These are phyloP conservation scores for Platichthys flesus DNA, from an alignment of 2,113 vertebrate genomes.

Conservation along the genomic window DNA sequence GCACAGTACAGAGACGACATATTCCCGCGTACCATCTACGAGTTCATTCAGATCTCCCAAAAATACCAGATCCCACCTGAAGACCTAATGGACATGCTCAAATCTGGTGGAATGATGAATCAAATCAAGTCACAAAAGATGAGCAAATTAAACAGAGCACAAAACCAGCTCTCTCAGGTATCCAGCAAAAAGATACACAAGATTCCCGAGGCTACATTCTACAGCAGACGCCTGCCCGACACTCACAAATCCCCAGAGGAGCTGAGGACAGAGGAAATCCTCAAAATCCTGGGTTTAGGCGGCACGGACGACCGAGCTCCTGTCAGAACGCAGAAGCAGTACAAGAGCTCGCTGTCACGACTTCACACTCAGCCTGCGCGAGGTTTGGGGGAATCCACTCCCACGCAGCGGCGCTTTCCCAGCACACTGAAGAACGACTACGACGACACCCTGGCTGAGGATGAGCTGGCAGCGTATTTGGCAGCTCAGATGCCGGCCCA, in stretches of 20 bases:
- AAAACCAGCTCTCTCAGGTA: slow-evolving; percentile 75
- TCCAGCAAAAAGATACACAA: slow-evolving; percentile 82
- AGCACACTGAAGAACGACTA: slow-evolving; percentile 80
- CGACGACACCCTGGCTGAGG: slow-evolving; percentile 84
- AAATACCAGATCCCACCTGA: slow-evolving; percentile 93
- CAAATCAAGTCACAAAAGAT: slow-evolving; percentile 79
- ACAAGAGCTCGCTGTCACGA: slow-evolving; percentile 80
- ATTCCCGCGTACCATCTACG: slow-evolving; percentile 86
- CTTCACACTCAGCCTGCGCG: slow-evolving; percentile 75
- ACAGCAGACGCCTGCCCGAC: slow-evolving; percentile 74
- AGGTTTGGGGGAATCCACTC: slow-evolving; percentile 68
- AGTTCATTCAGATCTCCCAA: slow-evolving; percentile 90
- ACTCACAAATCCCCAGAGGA: slow-evolving; percentile 81
- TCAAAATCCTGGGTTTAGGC: slow-evolving; percentile 88
- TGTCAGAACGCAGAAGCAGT: slow-evolving; percentile 77
- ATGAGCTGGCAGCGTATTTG: slow-evolving; percentile 88
- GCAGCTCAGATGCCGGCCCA: slow-evolving; percentile 86
- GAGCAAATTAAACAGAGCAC: slow-evolving; percentile 72
- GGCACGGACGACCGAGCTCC: slow-evolving; percentile 76
- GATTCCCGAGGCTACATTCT: slow-evolving; percentile 75
- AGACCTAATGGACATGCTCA: slow-evolving; percentile 91
- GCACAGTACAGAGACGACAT: slow-evolving; percentile 75
- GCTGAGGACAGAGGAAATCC: slow-evolving; percentile 87
- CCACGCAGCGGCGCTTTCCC: slow-evolving; percentile 78
- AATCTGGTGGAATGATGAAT: slow-evolving; percentile 77